Base-by-base conservation (phyloP, 2,888 invertebrate species). In the Eilema caniola region DNA sequence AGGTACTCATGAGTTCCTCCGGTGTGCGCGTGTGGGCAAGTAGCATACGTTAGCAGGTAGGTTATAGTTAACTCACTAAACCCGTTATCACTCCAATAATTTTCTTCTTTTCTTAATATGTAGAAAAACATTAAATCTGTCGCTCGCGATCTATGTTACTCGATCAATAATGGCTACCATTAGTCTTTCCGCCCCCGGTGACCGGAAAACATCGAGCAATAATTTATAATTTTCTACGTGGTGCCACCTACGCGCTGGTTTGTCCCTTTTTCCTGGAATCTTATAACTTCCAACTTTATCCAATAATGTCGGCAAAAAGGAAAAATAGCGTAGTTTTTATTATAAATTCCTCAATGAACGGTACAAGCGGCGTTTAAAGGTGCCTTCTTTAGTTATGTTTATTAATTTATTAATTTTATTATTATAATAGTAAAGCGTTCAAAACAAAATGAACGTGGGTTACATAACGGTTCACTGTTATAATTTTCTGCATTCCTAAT, bases 211-310 rank as follows among this genome's bases (percentile, higher is more conserved):
- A 82, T 83, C 81, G 82, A 78, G 75, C 76, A 79, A 85, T 86
- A 82, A 84, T 81, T 82, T 75, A 75, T 76, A 65, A 81, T 84
- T 78, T 82, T 75, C 76, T 71, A 78, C 80, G 79, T 81, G 79
- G n/a, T 80, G 79, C 80, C 78, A 83, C 83, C 81, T 77, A 78
- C 78, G 74, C 77, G 74, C 78, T 71, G 74, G 77, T 77, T 81
- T 72, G 77, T 77, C 68, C 81, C 72, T 81, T 72, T 84, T 84
- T 78, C 75, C 73, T 66, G 71, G 37, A 59, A 60, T 64, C 72
- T 68, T 69, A 53, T 20, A 69, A 66, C 67, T 73, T 71, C 73
- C 70, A 68, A 23, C 57, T 24, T 72, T 70, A 74, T 74, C 71
- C 76, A 64, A 56, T 41, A 31, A 69, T 67, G 56, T 73, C 28